A percentile compares a stretch with the other conserved stretches of the same genome.
phyloP scores from a whole-genome alignment of 2,797 vertebrate species.

The Stomatorhinus walkeri region DNA sequence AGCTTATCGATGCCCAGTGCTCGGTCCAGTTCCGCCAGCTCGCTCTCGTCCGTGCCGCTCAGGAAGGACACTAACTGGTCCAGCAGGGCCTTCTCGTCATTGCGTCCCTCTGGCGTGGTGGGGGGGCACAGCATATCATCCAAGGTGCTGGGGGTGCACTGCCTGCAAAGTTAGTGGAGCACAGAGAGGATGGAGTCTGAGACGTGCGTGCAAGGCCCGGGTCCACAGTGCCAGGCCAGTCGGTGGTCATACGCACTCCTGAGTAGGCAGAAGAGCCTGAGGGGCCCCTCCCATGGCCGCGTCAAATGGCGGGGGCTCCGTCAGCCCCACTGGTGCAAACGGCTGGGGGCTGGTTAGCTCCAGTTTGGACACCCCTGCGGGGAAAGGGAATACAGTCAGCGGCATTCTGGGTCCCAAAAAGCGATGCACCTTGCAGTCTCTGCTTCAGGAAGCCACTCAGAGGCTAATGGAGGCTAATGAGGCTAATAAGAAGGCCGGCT shows the following conservation, averaged over 20 bases:
- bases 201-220: not conserved
- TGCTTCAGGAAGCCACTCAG: not conserved
- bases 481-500: not conserved
- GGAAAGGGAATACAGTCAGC: not conserved
- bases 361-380: constrained; percentile 72
- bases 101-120: constrained; percentile 78
- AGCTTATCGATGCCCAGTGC: constrained; percentile 89
- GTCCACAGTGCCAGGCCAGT: not conserved
- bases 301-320: constrained; percentile 71
- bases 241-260: constrained; percentile 69
- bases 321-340: constrained; percentile 69
- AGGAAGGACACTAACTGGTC: constrained; percentile 91
- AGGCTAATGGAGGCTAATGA: not conserved
- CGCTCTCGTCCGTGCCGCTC: constrained; percentile 87
- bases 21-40: constrained; percentile 84
- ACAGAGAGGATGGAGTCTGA: not conserved
- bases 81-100: constrained; percentile 83
- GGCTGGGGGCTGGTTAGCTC: constrained; percentile 71
- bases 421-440: not conserved
- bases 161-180: constrained; percentile 52
- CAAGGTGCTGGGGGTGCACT: constrained; percentile 77
- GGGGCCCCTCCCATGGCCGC: constrained; percentile 56
- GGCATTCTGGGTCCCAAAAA: not conserved
- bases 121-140: constrained; percentile 85
- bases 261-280: constrained; percentile 60